These are phyloP conservation scores for Corydoras sp. DNA, from an alignment of 2,113 vertebrate species.

Conservation along the genomic window DNA sequence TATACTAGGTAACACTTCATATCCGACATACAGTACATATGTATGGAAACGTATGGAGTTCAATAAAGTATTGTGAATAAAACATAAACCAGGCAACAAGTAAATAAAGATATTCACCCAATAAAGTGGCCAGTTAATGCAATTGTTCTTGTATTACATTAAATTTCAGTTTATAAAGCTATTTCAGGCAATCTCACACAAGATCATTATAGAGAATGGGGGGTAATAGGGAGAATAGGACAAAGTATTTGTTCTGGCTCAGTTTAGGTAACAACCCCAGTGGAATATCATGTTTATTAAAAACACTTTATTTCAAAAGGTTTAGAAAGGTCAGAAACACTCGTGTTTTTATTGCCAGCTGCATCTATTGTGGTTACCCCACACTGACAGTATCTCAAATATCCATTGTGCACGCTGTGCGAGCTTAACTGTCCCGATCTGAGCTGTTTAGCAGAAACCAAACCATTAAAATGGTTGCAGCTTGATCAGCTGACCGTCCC, in stretches of 20 bases:
- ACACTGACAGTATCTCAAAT: slow-evolving; percentile 40
- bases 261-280: background rate
- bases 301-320: slow-evolving; percentile 1
- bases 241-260: background rate
- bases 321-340: slow-evolving; percentile 16
- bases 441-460: background rate
- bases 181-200: background rate
- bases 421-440: slow-evolving; percentile 29
- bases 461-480: background rate
- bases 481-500: no score
- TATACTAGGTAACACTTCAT: slow-evolving; percentile 82
- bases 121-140: no score
- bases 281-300: background rate
- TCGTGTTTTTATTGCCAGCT: slow-evolving; percentile 36
- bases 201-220: background rate
- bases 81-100: no score
- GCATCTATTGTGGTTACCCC: slow-evolving; percentile 54
- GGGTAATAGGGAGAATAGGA: no score
- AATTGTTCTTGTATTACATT: no score
- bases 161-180: no score
- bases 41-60: no score
- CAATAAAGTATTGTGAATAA: no score
- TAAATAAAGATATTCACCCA: no score
- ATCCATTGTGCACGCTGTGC: slow-evolving; percentile 42
- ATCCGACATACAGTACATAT: no score